Conservation (phyloP, 2,797 vertebrate species). For the Columba guinea region DNA sequence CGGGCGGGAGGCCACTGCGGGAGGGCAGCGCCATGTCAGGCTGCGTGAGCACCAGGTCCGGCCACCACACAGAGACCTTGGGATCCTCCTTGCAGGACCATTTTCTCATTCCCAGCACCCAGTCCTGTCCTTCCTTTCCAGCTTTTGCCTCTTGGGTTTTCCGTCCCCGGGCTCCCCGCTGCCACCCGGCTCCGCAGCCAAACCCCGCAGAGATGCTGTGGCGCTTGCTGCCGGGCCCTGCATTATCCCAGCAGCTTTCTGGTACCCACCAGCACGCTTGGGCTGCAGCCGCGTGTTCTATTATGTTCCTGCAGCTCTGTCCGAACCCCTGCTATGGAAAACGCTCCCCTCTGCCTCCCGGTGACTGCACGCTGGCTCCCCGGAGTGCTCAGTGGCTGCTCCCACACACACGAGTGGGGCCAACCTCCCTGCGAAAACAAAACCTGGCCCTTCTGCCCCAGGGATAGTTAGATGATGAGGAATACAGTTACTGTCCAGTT, state of each 20-base stretch:
- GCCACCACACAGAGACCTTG: not conserved
- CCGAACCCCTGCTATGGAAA: not conserved
- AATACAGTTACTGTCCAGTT: conserved; percentile 34
- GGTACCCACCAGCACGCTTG: not conserved
- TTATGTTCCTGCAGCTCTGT: not conserved
- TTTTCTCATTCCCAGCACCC: not conserved
- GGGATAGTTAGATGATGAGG: not conserved
- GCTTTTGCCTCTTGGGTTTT: not conserved
- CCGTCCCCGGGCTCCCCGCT: not conserved
- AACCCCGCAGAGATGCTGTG: not conserved
- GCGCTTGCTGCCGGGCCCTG: not conserved
- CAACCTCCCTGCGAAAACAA: not conserved
- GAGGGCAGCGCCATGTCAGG: not conserved
- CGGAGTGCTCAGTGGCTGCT: not conserved
- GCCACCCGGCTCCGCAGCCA: not conserved
- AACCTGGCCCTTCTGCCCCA: not conserved
- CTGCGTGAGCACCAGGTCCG: accelerated
- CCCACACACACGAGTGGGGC: not conserved
- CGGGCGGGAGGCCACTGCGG: accelerated
- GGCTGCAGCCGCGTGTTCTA: not conserved
- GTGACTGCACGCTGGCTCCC: not conserved
- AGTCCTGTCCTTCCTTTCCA: not conserved
- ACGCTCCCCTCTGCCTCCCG: not conserved
- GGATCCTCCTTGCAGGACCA: not conserved
- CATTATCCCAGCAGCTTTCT: not conserved